These are phyloP conservation scores for Habroteleia sp. DNA, from an alignment of 2,888 invertebrate genomes.

Conservation along the genomic window DNA sequence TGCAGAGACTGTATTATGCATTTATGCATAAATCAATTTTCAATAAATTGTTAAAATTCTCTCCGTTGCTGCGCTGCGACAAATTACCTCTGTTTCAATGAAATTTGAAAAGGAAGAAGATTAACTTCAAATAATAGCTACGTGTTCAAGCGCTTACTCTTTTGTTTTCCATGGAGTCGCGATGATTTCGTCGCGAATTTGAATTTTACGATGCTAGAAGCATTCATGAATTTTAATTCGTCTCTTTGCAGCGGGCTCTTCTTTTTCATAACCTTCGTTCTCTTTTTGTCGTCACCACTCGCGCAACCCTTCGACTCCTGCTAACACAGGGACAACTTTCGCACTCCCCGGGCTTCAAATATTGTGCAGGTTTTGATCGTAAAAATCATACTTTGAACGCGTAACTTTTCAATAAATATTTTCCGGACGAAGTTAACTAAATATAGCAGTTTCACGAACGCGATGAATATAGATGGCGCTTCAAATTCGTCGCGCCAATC, in stretches of 20 bases:
- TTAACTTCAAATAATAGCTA: conserved; percentile 40
- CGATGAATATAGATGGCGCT: conserved; percentile 18
- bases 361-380: conserved; percentile 33
- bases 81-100: no score
- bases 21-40: no score
- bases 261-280: conserved; percentile 31
- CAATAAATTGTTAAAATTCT: no score
- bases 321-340: conserved; percentile 37
- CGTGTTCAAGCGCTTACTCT: conserved; percentile 32
- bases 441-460: conserved; percentile 10
- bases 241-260: conserved; percentile 55
- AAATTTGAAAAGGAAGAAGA: conserved; percentile 20
- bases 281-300: conserved; percentile 29
- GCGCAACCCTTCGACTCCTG: conserved; percentile 27
- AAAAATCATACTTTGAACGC: conserved; percentile 19
- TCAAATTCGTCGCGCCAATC: conserved; percentile 1
- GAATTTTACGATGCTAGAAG: conserved; percentile 70
- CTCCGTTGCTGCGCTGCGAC: no score
- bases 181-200: conserved; percentile 74
- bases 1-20: no score
- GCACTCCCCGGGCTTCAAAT: conserved; percentile 9
- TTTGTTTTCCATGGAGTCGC: conserved; percentile 70
- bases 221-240: conserved; percentile 74
- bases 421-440: conserved; percentile 8
- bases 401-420: conserved; percentile 34